These are phyloP conservation scores for Pteronura brasiliensis DNA, from an alignment of 2,113 vertebrate genomes.

Conservation along the genomic window DNA sequence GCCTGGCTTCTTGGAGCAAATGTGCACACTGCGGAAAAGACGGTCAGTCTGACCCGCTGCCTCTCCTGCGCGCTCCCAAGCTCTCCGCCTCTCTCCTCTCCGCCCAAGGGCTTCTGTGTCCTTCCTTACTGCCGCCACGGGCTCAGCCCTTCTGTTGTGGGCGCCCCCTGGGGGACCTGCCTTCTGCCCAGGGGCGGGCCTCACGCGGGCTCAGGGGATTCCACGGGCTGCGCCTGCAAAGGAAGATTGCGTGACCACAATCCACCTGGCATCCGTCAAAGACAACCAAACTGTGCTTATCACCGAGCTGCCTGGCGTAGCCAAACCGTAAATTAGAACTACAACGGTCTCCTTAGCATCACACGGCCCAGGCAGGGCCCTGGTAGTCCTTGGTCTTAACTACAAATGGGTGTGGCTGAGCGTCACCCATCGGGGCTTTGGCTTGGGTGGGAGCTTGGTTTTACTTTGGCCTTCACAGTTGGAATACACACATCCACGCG, in stretches of 20 bases:
- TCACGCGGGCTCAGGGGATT: not conserved
- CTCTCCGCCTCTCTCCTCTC: not conserved
- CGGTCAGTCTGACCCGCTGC: not conserved
- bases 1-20: not conserved
- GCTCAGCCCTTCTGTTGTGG: not conserved
- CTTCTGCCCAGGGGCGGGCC: not conserved
- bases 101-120: not conserved
- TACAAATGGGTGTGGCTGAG: not conserved
- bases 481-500: not conserved
- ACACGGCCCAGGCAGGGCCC: not conserved
- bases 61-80: not conserved
- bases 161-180: not conserved
- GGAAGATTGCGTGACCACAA: slow-evolving; percentile 63
- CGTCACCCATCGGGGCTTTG: not conserved
- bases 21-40: not conserved
- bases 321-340: slow-evolving; percentile 55
- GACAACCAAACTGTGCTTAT: slow-evolving; percentile 59
- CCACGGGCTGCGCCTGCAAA: not conserved
- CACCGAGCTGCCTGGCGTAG: not conserved
- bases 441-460: not conserved
- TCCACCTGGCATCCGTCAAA: slow-evolving; percentile 58
- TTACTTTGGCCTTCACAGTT: not conserved
- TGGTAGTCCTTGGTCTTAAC: not conserved
- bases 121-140: not conserved
- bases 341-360: not conserved